Base-by-base conservation (phyloP, 92 coral and sea anemone genomes). In the Phenganax stokvisi region DNA sequence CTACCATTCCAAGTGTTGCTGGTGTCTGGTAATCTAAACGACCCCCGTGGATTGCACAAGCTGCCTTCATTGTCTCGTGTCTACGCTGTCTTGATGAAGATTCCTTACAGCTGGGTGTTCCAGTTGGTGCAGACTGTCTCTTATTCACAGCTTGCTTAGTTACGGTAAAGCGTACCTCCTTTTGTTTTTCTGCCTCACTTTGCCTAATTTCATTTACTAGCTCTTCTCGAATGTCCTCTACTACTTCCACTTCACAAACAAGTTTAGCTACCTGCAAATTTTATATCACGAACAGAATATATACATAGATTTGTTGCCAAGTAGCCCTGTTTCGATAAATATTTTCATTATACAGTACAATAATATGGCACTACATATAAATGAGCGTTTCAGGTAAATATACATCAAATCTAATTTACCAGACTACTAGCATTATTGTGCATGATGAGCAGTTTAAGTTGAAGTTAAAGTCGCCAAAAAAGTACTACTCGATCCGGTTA, bases 211-310 rank as follows among this genome's bases (percentile, higher is more conserved):
- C 55, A 12, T 69, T 52, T 69, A 30, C 55, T 11, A 30, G 53
- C 27, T 69, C 74, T 16, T 69, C 15, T 30, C 74, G 6, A 51
- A 69, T 69, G 16, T 51, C 2, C 17, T 69, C 55, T 69, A 8
- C 74, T 25, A 8, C 52, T 69, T 69, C 74, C 53, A 30, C 74
- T 61, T 61, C 67, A 61, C 6, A 7, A n/a, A 61, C 67, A 12
- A 61, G 67, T 61, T 61, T 12, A 61, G 67, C 67, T 61, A 61
- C 67, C 67, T 61, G 25, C 67, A 61, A 61, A 7, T 57, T 57
- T 57, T 10, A 61, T 15, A 12, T 61, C 67, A 61, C 8, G 10
- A n/a, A 61, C 28, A 12, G n/a, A 61, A 37, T 37, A 37, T 37
- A 37, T 37, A 37, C 2, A 37, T 37, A 37, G 47, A 37, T 37